Base-by-base conservation (phyloP, 2,888 invertebrate genomes). In the Lasioglossum malachurum region DNA sequence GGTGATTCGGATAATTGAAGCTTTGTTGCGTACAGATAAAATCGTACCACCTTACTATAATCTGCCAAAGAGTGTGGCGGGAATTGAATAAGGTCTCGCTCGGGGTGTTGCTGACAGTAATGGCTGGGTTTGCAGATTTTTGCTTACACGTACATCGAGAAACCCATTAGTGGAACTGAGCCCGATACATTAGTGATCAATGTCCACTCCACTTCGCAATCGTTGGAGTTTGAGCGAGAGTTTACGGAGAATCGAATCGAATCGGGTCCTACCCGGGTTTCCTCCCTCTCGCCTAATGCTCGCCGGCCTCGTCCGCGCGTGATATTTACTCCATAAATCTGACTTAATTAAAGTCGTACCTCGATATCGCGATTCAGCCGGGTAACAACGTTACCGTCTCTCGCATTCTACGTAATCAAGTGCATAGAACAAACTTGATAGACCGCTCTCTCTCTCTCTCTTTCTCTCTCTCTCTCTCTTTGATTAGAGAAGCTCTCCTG, bases 381-480 rank as follows among this genome's bases (percentile, higher is more conserved):
- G 83, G 79, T 87, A 90, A 90, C 86, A 83, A 89, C 78, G 85
- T 90, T 90, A 87, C 83, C 89, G 79, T 75, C 77, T 80, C 79
- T 82, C 78, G 74, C 84, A 90, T 90, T 90, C 84, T 83, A 75
- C 79, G 86, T 84, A 90, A 90, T 90, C 90, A 86, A 82, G 83
- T 78, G 74, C 76, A 80, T 71, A 60, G 83, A 73, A 82, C 71
- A 72, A 83, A 77, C 83, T 83, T 85, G 90, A 87, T 79, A 82
- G 87, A 83, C 71, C 79, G 75, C 57, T 84, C 83, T 60, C 75
- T 71, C 78, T 53, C 75, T 71, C 75, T 12, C 12, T 44, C 44
- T 12, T 0, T 4, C 4, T 44, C 14, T 12, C 44, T 44, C 44
- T 14, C 44, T 44, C 69, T 84, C 85, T 67, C 73, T 71, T 71